A percentile compares a stretch with the other conserved stretches of the same genome.
Evolutionary conservation across 2,888 invertebrate species (phyloP).

Genomic region (Drosophila mercatorum): DNA sequence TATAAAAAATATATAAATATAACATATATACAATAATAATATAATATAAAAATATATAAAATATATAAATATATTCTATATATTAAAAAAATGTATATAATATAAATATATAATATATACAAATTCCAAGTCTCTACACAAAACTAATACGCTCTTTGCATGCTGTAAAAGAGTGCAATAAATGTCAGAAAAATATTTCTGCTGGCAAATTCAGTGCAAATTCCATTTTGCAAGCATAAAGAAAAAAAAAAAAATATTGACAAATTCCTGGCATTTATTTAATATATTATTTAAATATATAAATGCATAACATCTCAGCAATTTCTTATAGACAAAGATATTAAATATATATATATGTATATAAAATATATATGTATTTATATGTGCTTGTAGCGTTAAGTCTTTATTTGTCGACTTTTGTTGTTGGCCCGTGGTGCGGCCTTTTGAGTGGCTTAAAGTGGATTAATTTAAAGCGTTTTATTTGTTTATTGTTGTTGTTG

Average conservation of each 20-base stretch:
- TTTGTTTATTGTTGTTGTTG: constrained; percentile 32
- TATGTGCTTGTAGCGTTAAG: neutral
- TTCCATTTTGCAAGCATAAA: constrained; percentile 1
- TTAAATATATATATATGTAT: constrained; percentile 3
- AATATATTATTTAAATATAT: constrained; percentile 4
- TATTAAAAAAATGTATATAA: too few species aligned
- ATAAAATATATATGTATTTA: neutral
- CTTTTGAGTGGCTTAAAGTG: constrained; percentile 73
- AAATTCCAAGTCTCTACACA: too few species aligned
- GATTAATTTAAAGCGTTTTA: constrained; percentile 76
- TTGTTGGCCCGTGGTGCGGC: constrained; percentile 27
- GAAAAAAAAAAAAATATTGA: neutral
- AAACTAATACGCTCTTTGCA: neutral
- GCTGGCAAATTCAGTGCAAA: constrained; percentile 2
- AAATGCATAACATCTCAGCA: too few species aligned
- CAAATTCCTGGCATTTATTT: constrained; percentile 6
- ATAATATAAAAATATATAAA: neutral
- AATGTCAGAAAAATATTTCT: neutral
- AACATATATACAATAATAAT: neutral
- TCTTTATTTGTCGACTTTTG: constrained; percentile 14
- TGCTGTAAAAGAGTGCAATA: neutral
- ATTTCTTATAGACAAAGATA: neutral
- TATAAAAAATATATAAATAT: neutral
- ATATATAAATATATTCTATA: too few species aligned
- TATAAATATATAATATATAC: neutral